Base-by-base conservation (phyloP, 1,140 invertebrate genomes). In the Dinothrombium tinctorium region DNA sequence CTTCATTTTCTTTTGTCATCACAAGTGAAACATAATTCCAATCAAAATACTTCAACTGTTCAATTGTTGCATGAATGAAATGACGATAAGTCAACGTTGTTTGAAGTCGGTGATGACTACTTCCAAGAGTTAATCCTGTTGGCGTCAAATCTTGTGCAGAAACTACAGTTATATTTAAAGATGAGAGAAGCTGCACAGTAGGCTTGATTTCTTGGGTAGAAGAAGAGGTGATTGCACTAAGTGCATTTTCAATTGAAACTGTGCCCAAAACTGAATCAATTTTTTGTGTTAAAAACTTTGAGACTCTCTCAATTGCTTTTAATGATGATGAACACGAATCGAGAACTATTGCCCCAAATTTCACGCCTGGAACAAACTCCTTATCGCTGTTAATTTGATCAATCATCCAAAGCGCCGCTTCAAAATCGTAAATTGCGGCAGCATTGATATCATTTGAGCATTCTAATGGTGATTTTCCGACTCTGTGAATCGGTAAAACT, bases 391-490 rank as follows among this genome's bases (percentile, higher is more conserved):
- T 65, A 12, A 64, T 50, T 38, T 60, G 51, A 37, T 63, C 57
- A n/a, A 64, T 38, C 4, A 59, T 57, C 60, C 60, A 64, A 2
- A 59, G 47, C 4, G 62, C 53, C 1, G 61, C 61, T 49, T 65
- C 63, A 40, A 61, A 58, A 6, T 58, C 49, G 37, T 61, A 58
- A 48, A 63, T 55, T 0, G 50, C 46, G 36, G 54, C 58, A 6
- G 31, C n/a, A 26, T 50, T 48, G 12, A 50, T 29, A 20, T 42
- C 44, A 6, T 36, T 38, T 23, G 44, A 46, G 33, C 49, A 50
- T 20, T n/a, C n/a, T n/a, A n/a, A n/a, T n/a, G n/a, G n/a, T n/a
- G n/a, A n/a, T n/a, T n/a, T n/a, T n/a, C n/a, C n/a, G n/a, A n/a
- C n/a, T n/a, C n/a, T n/a, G n/a, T n/a, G n/a, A n/a, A n/a, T n/a